Conservation (phyloP, 2,888 invertebrate genomes). For the Scaptomyza tumidula region DNA sequence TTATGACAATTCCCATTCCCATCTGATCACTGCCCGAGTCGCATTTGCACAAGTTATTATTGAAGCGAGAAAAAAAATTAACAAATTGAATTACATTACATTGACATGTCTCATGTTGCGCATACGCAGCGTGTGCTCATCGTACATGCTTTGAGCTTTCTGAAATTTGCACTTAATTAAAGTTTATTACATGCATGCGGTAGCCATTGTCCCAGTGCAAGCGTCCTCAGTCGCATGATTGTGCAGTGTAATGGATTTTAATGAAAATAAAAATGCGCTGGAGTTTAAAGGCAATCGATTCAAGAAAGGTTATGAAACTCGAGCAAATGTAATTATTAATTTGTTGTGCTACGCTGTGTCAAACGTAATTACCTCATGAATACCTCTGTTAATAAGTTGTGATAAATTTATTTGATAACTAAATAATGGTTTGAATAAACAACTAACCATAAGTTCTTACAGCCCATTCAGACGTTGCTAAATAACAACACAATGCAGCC, state of each 20-base stretch:
- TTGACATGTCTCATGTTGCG: constrained; percentile 31
- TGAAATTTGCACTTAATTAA: constrained; percentile 79
- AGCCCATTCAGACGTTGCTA: constrained; percentile 19
- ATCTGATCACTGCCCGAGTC: constrained; percentile 5
- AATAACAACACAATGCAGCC: constrained; percentile 45
- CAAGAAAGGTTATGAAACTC: neutral
- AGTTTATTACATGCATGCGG: constrained; percentile 19
- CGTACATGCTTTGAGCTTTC: constrained; percentile 38
- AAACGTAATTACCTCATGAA: no score
- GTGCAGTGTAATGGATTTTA: constrained; percentile 15
- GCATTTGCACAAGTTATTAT: constrained; percentile 48
- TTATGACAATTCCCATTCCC: constrained; percentile 59
- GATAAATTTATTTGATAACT: no score
- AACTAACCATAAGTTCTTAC: no score
- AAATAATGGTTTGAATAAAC: no score
- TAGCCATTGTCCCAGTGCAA: constrained; percentile 20
- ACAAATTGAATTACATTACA: constrained; percentile 49
- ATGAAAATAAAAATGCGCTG: constrained; percentile 3
- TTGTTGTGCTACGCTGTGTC: neutral
- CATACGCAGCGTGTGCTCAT: constrained; percentile 34
- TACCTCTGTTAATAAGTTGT: no score
- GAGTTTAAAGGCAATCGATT: neutral
- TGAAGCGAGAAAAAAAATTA: constrained; percentile 11
- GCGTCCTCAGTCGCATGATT: neutral
- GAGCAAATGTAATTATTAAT: neutral